Conservation (phyloP, 1,140 invertebrate genomes). For the Brachionus rotundiformis region DNA sequence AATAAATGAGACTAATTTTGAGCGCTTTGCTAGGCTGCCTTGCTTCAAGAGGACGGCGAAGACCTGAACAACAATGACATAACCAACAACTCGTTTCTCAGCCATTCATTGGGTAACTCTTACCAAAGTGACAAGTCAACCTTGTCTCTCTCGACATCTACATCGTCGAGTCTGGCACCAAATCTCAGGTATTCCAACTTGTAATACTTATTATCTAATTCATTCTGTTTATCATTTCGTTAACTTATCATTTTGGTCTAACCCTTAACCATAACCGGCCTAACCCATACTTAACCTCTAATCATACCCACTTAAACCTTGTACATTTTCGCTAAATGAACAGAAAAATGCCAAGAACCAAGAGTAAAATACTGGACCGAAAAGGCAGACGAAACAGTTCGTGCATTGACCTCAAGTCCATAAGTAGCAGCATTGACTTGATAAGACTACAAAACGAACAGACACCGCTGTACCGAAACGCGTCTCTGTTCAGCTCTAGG, state of each 20-base stretch:
- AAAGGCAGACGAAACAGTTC: constrained; percentile 76
- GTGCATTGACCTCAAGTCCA: constrained; percentile 58
- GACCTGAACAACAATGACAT: constrained; percentile 59
- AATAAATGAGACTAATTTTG: constrained; percentile 21
- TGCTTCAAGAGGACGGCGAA: constrained; percentile 80
- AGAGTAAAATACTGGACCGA: constrained; percentile 68
- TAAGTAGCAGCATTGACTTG: constrained; percentile 2
- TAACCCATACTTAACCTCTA: background rate
- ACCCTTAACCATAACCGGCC: constrained; percentile 8
- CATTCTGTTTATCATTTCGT: constrained; percentile 9
- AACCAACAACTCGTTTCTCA: constrained; percentile 54
- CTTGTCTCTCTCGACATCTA: constrained; percentile 69
- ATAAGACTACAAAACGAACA: background rate
- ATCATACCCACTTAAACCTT: background rate
- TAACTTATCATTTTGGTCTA: background rate
- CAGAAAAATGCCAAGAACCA: constrained; percentile 61
- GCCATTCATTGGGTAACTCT: constrained; percentile 55
- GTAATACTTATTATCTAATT: constrained; percentile 39
- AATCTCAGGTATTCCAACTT: constrained; percentile 69
- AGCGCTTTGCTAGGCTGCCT: constrained; percentile 72
- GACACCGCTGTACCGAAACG: constrained; percentile 10
- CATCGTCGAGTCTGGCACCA: constrained; percentile 75
- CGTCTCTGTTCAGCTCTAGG: background rate
- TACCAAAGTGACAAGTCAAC: constrained; percentile 52
- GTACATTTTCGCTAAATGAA: constrained; percentile 66